Conservation (phyloP, 2,113 vertebrate genomes). For the Anser cygnoides region DNA sequence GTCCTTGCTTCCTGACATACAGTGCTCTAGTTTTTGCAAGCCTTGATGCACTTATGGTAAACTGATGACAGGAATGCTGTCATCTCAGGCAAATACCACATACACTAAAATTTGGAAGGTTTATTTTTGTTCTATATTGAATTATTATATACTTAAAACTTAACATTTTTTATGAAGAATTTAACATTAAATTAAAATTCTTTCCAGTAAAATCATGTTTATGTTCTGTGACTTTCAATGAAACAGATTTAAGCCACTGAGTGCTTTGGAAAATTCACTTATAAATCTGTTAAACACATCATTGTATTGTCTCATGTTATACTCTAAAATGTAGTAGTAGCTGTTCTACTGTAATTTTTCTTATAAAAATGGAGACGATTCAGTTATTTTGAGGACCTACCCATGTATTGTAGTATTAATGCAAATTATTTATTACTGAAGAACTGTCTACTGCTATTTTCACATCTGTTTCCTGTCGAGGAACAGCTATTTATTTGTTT, state of each 20-base stretch:
- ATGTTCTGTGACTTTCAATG: background rate
- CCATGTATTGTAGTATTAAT: background rate
- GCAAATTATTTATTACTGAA: background rate
- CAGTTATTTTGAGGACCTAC: background rate
- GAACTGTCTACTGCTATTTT: background rate
- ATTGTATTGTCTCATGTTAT: background rate
- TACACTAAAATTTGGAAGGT: background rate
- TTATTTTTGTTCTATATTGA: background rate
- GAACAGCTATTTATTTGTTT: background rate
- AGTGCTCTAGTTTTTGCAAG: background rate
- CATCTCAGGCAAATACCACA: background rate
- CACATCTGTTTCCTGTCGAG: background rate
- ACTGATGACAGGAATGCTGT: background rate
- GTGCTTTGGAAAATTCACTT: background rate
- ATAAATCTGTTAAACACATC: background rate
- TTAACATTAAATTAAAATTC: background rate
- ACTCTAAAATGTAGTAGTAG: background rate
- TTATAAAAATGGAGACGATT: background rate
- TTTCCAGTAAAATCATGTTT: background rate
- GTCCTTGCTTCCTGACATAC: background rate
- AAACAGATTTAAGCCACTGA: background rate
- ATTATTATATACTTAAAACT: background rate
- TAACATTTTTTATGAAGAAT: background rate
- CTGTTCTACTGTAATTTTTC: background rate
- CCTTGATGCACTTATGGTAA: background rate